Evolutionary conservation across 1,140 invertebrate species (phyloP), one percentile per base, ranked within the genome.

Genomic region (Bombus consobrinus): DNA sequence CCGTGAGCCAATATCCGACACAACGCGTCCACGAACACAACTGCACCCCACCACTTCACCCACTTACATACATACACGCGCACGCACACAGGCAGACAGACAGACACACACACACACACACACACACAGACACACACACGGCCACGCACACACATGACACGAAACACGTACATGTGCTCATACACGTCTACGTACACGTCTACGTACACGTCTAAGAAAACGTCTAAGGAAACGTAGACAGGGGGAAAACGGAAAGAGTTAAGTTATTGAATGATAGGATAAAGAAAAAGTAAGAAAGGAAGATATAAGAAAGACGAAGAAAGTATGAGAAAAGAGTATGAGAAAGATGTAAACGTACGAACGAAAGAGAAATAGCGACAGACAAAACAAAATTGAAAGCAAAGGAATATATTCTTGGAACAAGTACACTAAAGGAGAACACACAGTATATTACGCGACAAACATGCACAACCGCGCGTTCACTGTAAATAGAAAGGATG

Each of bases 401-500:
- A 41, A 77, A 83, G 76, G 81, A 74, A 85, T 62, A 47, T 81
- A 88, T 90, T 84, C 83, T 88, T 88, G 81, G 87, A 87, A 88
- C 87, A 86, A 66, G 80, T 77, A 88, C 87, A 57, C 83, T 71
- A 73, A 57, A 41, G 77, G 37, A 41, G 32, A 57, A 81, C 84
- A 81, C 79, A 80, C 41, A n/a, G 34, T 87, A 86, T 37, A 43
- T n/a, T 83, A 87, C 37, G 85, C 59, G 75, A 87, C 47, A 81
- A 79, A 80, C 83, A 85, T 41, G 80, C 43, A 86, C 80, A 88
- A 57, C 71, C 84, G 88, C 84, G 90, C 89, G 86, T 91, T 92
- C 91, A 89, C 91, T 94, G 93, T 93, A 94, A 91, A 93, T 93
- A 93, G 91, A 91, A 83, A 91, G 75, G 89, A 88, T 91, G 86